Evolutionary conservation across 1,140 invertebrate genomes (phyloP).

Genomic region (Tetramorium parvispinum): DNA sequence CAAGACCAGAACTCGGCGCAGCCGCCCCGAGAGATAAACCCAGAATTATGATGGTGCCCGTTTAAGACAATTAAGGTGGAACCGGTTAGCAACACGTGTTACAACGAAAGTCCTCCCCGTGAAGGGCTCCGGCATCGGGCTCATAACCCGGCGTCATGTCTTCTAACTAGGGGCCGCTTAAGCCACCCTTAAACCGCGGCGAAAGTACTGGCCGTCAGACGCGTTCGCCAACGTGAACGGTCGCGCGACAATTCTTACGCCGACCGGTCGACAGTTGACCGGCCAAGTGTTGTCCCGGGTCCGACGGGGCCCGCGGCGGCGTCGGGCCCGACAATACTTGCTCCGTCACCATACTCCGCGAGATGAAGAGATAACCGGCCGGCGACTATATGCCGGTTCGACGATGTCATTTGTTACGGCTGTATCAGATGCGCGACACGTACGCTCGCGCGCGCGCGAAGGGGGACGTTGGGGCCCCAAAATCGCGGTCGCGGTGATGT

Average conservation of each 20-base stretch:
- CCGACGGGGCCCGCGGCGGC: constrained; percentile 4
- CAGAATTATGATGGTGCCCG: constrained; percentile 77
- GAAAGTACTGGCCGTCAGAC: constrained; percentile 68
- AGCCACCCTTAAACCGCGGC: constrained; percentile 74
- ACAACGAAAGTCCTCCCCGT: constrained; percentile 78
- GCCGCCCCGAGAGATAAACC: constrained; percentile 70
- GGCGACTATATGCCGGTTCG: constrained; percentile 76
- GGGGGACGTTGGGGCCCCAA: constrained; percentile 26
- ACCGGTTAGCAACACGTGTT: constrained; percentile 82
- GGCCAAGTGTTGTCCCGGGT: constrained; percentile 12
- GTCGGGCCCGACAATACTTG: constrained; percentile 57
- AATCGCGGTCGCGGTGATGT: constrained; percentile 55
- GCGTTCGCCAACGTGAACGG: background rate
- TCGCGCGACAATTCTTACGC: constrained; percentile 30
- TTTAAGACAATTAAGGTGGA: constrained; percentile 82
- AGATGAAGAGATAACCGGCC: constrained; percentile 79
- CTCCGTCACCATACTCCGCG: constrained; percentile 26
- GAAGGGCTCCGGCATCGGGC: constrained; percentile 73
- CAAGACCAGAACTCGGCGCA: background rate
- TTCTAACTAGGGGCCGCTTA: constrained; percentile 77
- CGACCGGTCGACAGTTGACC: background rate
- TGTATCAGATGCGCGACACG: constrained; percentile 79
- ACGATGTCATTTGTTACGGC: constrained; percentile 82
- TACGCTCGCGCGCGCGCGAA: constrained; percentile 59
- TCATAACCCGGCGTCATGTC: constrained; percentile 78